Percentiles rank a stretch among this genome's conserved stretches.
phyloP scores from a whole-genome alignment of 2,113 vertebrate species.

The Paramormyrops kingsleyae region DNA sequence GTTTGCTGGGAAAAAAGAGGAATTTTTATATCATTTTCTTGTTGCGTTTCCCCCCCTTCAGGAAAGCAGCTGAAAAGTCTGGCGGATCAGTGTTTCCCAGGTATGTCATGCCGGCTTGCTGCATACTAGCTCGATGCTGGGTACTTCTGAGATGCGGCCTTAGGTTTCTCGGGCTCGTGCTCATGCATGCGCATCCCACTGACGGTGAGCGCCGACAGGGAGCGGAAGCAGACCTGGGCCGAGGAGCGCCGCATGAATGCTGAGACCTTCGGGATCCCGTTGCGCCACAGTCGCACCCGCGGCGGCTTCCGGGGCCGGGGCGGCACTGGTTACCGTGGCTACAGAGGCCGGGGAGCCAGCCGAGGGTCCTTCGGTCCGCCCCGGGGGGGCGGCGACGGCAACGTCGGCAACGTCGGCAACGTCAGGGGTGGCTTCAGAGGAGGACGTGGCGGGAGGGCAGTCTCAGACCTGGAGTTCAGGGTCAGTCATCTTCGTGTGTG shows the following conservation, averaged over 20 bases:
- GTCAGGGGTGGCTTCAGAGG: conserved; percentile 82
- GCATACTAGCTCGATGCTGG: too few species aligned
- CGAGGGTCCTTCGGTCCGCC: conserved; percentile 73
- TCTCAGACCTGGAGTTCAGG: conserved; percentile 92
- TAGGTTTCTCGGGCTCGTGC: not conserved
- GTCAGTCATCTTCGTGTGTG: conserved; percentile 51
- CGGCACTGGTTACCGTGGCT: conserved; percentile 77
- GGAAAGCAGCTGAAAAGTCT: conserved; percentile 40
- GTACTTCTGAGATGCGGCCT: not conserved
- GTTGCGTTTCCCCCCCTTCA: conserved; percentile 5
- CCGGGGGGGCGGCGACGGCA: conserved; percentile 64
- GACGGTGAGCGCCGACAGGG: conserved; percentile 52
- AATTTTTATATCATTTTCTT: not conserved
- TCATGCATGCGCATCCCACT: not conserved
- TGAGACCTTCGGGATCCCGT: conserved; percentile 90
- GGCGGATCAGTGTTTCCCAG: conserved; percentile 24
- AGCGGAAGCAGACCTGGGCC: conserved; percentile 91
- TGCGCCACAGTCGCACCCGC: conserved; percentile 80
- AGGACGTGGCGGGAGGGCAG: conserved; percentile 80
- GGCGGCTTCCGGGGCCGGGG: conserved; percentile 82
- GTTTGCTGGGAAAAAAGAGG: not conserved
- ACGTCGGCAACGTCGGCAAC: too few species aligned
- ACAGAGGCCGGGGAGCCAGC: conserved; percentile 67
- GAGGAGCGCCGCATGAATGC: conserved; percentile 91
- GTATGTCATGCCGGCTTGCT: not conserved